A percentile compares a stretch with the other conserved stretches of the same genome.
Conservation (phyloP, 2,113 vertebrate genomes). For the Muntiacus reevesi region DNA sequence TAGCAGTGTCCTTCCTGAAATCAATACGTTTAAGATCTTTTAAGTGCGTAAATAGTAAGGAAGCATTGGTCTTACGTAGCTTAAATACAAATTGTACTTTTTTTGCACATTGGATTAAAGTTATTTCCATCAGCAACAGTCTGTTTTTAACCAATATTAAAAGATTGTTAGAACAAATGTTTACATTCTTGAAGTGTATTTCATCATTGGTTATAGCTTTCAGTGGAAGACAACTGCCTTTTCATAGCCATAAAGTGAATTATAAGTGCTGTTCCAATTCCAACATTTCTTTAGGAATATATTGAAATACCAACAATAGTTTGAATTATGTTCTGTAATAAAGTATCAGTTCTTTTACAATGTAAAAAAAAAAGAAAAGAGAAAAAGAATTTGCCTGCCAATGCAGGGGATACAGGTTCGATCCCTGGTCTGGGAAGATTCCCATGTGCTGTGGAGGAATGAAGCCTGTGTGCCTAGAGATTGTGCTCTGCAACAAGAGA, state of each 20-base stretch:
- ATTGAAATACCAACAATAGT: conserved; percentile 77
- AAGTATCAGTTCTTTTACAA: conserved; percentile 79
- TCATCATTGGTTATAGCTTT: conserved; percentile 76
- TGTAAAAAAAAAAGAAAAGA: conserved; percentile 20
- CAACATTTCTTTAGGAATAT: conserved; percentile 69
- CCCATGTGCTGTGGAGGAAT: background rate
- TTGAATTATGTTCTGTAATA: conserved; percentile 81
- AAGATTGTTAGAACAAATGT: conserved; percentile 74
- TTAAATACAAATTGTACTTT: conserved; percentile 69
- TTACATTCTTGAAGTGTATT: conserved; percentile 73
- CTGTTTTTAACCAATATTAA: conserved; percentile 60
- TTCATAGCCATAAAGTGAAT: conserved; percentile 68
- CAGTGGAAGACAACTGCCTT: conserved; percentile 67
- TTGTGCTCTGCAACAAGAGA: background rate
- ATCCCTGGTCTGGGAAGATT: background rate
- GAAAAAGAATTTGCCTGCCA: background rate
- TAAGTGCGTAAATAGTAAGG: conserved; percentile 77
- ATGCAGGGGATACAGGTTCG: background rate
- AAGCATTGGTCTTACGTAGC: conserved; percentile 72
- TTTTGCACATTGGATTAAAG: conserved; percentile 67
- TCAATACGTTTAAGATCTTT: conserved; percentile 68
- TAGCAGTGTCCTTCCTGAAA: conserved; percentile 41
- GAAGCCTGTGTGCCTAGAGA: background rate
- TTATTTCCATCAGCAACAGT: conserved; percentile 46
- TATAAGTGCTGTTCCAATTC: conserved; percentile 73